A percentile compares a stretch with the other conserved stretches of the same genome.
These are phyloP conservation scores for Mongoloraphidia duomilia DNA, from an alignment of 2,888 invertebrate genomes.

Conservation along the genomic window DNA sequence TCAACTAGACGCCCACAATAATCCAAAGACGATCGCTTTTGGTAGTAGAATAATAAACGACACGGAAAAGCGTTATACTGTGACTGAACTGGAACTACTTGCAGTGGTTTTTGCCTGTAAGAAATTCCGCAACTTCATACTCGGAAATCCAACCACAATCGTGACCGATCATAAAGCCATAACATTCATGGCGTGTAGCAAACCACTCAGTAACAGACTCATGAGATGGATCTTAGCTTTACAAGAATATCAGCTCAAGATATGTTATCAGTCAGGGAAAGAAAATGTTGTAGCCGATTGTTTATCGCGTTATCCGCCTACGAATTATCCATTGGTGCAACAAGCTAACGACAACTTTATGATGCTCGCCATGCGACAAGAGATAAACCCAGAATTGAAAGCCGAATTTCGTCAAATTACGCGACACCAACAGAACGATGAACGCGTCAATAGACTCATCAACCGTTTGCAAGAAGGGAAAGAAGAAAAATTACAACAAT, in stretches of 20 bases:
- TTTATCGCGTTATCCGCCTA: conserved; percentile 6
- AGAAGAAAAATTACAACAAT: no score
- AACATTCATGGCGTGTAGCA: conserved; percentile 8
- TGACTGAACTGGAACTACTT: conserved; percentile 8
- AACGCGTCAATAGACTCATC: no score
- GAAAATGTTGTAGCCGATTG: conserved; percentile 9
- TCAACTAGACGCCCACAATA: neutral
- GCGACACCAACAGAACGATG: neutral
- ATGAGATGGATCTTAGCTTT: conserved; percentile 9
- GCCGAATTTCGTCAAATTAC: no score
- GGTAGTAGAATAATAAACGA: neutral
- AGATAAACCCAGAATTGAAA: no score
- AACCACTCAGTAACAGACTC: conserved; percentile 6
- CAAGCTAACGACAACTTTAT: no score
- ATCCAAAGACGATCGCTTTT: neutral
- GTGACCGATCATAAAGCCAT: conserved; percentile 10
- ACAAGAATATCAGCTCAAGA: conserved; percentile 8
- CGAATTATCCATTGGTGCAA: no score
- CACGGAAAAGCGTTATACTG: conserved; percentile 4
- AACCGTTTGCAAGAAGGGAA: no score
- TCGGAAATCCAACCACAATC: conserved; percentile 5
- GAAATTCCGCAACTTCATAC: conserved; percentile 5
- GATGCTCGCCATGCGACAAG: no score
- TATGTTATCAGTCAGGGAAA: conserved; percentile 5
- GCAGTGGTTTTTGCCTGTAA: conserved; percentile 7